Conservation (phyloP, 2,797 vertebrate genomes). For the Pseudomugil tenellus region DNA sequence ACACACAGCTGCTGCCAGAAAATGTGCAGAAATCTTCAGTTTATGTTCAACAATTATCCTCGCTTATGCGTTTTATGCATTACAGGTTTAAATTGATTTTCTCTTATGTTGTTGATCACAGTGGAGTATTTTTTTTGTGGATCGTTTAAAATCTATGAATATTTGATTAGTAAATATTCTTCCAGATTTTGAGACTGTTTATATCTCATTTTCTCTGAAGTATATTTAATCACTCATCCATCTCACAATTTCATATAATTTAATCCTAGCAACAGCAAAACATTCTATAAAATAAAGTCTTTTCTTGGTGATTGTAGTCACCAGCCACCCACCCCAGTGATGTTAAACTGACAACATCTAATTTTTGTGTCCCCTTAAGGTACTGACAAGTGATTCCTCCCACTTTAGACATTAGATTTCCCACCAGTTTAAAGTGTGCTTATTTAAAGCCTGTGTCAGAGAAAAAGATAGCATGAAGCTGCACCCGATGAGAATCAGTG, state of each 20-base stretch:
- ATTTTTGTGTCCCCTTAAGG: constrained; percentile 65
- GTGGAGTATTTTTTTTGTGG: constrained; percentile 50
- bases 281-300: constrained; percentile 35
- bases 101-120: constrained; percentile 63
- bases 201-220: constrained; percentile 39
- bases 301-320: constrained; percentile 30
- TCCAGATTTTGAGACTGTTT: constrained; percentile 43
- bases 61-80: constrained; percentile 62
- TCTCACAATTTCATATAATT: constrained; percentile 26
- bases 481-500: constrained; percentile 75
- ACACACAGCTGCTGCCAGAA: constrained; percentile 47
- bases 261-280: constrained; percentile 25
- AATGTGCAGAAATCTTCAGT: constrained; percentile 73
- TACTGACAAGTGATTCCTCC: constrained; percentile 75
- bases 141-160: constrained; percentile 72
- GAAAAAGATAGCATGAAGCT: constrained; percentile 67
- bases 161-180: constrained; percentile 63
- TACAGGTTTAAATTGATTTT: constrained; percentile 65
- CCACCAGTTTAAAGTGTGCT: constrained; percentile 79
- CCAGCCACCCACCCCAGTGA: constrained; percentile 44
- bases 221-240: constrained; percentile 30
- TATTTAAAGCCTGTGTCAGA: constrained; percentile 81
- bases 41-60: constrained; percentile 65
- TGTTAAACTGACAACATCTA: constrained; percentile 55
- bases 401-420: constrained; percentile 81